Evolutionary conservation across 2,113 vertebrate species (phyloP).

Genomic region (Cariama cristata): DNA sequence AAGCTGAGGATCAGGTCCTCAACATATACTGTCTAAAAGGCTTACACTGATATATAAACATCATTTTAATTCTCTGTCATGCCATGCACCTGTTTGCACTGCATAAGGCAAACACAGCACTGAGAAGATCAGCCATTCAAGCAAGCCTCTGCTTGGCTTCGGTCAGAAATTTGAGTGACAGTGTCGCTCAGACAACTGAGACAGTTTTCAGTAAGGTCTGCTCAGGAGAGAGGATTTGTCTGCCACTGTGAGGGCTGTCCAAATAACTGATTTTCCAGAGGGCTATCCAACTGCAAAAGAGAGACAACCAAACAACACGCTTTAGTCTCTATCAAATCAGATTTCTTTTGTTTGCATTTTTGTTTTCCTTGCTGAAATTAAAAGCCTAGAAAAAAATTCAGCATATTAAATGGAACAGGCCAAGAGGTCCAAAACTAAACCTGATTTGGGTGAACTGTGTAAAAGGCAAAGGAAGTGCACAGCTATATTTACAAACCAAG

Average conservation of each 20-base stretch:
- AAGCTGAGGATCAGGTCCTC: neutral
- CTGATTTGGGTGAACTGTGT: neutral
- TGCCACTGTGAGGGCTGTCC: neutral
- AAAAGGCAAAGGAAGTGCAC: neutral
- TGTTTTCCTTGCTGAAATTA: neutral
- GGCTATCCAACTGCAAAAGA: neutral
- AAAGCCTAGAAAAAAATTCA: neutral
- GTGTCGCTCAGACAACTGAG: neutral
- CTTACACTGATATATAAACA: neutral
- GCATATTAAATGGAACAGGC: neutral
- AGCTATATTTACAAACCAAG: neutral
- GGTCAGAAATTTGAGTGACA: neutral
- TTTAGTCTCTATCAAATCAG: neutral
- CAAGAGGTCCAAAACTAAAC: neutral
- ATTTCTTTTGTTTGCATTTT: neutral
- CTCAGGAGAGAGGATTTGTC: neutral
- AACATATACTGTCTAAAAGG: neutral
- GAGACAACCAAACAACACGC: neutral
- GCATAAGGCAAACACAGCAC: neutral
- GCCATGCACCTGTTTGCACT: neutral
- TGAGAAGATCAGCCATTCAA: neutral
- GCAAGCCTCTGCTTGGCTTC: neutral
- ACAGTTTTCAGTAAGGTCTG: neutral
- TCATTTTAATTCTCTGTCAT: neutral
- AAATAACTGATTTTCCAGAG: neutral